Evolutionary conservation across 2,113 vertebrate species (phyloP).

Genomic region (Malurus elegans): DNA sequence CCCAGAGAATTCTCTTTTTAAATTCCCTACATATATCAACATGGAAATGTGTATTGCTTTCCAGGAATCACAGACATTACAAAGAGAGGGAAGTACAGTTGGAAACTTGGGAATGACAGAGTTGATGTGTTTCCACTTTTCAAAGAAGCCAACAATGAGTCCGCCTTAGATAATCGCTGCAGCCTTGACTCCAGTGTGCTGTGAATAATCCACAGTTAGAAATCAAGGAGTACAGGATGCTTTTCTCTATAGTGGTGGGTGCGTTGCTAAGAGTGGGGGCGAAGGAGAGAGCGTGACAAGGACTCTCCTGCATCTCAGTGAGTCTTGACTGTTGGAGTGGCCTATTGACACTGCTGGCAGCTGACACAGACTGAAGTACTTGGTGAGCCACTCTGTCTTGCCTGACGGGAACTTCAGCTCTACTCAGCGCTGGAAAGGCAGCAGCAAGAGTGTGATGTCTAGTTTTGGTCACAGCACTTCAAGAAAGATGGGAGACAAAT

Average conservation of each 20-base stretch:
- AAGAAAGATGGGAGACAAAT: background rate
- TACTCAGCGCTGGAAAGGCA: background rate
- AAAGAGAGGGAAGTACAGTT: background rate
- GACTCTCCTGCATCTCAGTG: background rate
- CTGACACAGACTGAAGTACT: constrained; percentile 7
- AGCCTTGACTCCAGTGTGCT: background rate
- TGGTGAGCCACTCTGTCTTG: background rate
- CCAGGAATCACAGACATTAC: background rate
- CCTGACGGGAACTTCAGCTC: background rate
- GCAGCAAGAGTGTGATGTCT: background rate
- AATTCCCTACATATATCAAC: background rate
- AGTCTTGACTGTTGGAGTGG: constrained; percentile 36
- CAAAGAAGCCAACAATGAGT: background rate
- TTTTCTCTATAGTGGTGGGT: background rate
- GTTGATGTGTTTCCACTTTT: background rate
- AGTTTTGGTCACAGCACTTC: background rate
- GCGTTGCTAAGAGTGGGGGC: background rate
- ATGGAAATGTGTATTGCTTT: background rate
- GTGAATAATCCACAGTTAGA: background rate
- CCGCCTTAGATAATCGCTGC: background rate
- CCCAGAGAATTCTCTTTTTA: background rate
- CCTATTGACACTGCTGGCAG: constrained; percentile 15
- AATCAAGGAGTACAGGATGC: background rate
- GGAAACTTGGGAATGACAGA: background rate
- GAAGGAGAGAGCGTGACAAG: constrained; percentile 7